Conservation (phyloP, 1,140 invertebrate genomes). For the Drosophila kanapiae region DNA sequence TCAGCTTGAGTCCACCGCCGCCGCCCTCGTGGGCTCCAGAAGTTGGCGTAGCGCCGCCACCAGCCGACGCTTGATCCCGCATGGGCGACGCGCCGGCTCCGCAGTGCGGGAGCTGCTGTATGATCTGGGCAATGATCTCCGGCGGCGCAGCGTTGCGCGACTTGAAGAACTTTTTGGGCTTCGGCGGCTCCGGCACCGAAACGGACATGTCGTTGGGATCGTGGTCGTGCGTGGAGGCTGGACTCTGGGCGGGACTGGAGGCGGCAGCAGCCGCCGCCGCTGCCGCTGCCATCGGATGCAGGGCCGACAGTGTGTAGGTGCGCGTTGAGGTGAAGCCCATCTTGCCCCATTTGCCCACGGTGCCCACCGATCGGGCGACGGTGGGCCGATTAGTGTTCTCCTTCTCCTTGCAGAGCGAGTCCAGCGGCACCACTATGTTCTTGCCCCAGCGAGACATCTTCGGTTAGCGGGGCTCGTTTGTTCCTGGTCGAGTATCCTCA, state of each 20-base stretch:
- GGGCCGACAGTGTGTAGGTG: conserved; percentile 86
- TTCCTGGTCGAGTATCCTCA: conserved; percentile 11
- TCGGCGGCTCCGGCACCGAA: conserved; percentile 86
- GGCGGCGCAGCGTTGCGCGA: conserved; percentile 90
- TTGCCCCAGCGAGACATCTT: conserved; percentile 88
- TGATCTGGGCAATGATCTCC: conserved; percentile 86
- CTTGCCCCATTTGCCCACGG: conserved; percentile 96
- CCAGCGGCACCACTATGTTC: conserved; percentile 87
- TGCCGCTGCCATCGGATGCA: conserved; percentile 82
- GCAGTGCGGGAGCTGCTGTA: conserved; percentile 86
- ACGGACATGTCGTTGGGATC: conserved; percentile 85
- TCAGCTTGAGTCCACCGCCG: conserved; percentile 69
- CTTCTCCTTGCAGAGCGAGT: conserved; percentile 88
- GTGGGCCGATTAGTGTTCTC: conserved; percentile 95
- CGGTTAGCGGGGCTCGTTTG: not conserved
- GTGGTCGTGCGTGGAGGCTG: conserved; percentile 86
- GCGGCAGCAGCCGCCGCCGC: conserved; percentile 80
- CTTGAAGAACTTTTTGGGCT: conserved; percentile 96
- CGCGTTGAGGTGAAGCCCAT: conserved; percentile 96
- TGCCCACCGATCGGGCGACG: conserved; percentile 94
- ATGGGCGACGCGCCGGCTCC: conserved; percentile 85
- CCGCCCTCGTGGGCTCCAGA: conserved; percentile 39
- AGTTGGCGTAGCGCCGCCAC: conserved; percentile 14
- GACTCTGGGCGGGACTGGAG: conserved; percentile 87
- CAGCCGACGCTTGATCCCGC: conserved; percentile 48